Conservation (phyloP, 2,888 invertebrate species). For the Unio pictorum region DNA sequence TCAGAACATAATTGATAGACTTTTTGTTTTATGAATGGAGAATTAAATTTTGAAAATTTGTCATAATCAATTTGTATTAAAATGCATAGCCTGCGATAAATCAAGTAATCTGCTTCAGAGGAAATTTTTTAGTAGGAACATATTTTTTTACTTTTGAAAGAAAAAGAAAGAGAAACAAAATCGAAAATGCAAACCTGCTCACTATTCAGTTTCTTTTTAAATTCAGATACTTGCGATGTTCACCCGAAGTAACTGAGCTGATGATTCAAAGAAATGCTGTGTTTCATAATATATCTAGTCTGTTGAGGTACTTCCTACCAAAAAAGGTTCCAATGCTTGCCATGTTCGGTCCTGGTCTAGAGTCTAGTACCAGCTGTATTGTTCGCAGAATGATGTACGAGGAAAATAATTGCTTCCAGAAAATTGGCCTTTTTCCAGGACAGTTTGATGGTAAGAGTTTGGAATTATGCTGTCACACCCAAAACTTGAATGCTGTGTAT, state of each 20-base stretch:
- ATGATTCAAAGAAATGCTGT: conserved; percentile 46
- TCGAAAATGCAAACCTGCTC: background rate
- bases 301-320: conserved; percentile 58
- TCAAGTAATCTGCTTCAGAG: background rate
- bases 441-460: conserved; percentile 57
- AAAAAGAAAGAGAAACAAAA: background rate
- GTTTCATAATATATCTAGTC: conserved; percentile 53
- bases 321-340: conserved; percentile 58
- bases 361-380: conserved; percentile 53
- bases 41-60: too few species aligned
- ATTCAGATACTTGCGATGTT: conserved; percentile 60
- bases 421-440: conserved; percentile 58
- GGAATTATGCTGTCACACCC: too few species aligned
- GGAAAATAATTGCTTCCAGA: conserved; percentile 36
- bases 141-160: background rate
- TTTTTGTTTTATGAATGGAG: too few species aligned
- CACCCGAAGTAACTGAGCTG: conserved; percentile 47
- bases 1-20: too few species aligned
- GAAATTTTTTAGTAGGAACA: background rate
- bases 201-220: background rate
- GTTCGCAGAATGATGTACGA: conserved; percentile 54
- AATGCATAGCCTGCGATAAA: too few species aligned
- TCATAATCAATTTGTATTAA: too few species aligned
- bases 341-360: conserved; percentile 66
- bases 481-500: too few species aligned